These are phyloP conservation scores for Drosophila sp. DNA, from an alignment of 1,140 invertebrate genomes.

Conservation along the genomic window DNA sequence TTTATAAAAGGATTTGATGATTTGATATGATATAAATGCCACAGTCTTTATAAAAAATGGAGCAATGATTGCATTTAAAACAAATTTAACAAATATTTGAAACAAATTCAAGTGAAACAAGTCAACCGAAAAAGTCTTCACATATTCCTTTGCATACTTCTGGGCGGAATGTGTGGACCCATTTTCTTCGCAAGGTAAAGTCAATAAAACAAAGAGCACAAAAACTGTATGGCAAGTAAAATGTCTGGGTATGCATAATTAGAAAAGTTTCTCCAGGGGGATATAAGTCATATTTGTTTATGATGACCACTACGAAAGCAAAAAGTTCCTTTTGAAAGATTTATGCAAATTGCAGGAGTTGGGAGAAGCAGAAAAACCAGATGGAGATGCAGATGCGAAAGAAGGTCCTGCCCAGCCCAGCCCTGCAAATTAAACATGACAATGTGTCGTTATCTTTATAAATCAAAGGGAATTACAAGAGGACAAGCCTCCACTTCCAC, in stretches of 20 bases:
- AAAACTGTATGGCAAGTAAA: slow-evolving; percentile 15
- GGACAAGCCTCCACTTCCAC: slow-evolving; percentile 4
- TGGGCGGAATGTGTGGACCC: not conserved
- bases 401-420: slow-evolving; percentile 4
- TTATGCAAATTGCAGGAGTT: slow-evolving; percentile 51
- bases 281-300: slow-evolving; percentile 67
- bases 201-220: slow-evolving; percentile 25
- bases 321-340: slow-evolving; percentile 40
- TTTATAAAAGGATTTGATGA: too few species aligned
- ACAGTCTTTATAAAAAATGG: too few species aligned
- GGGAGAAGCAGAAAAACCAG: not conserved
- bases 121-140: too few species aligned
- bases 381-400: slow-evolving; percentile 4
- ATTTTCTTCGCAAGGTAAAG: not conserved
- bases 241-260: slow-evolving; percentile 62
- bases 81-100: not conserved
- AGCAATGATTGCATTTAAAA: too few species aligned
- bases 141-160: not conserved
- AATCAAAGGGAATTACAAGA: slow-evolving; percentile 80
- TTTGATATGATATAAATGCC: too few species aligned
- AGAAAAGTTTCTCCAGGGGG: slow-evolving; percentile 49
- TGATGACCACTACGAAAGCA: slow-evolving; percentile 47
- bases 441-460: slow-evolving; percentile 76
- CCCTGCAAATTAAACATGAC: slow-evolving; percentile 73
- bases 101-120: not conserved